A percentile compares a stretch with the other conserved stretches of the same genome.
These are phyloP conservation scores for Drosophila pegasa DNA, from an alignment of 2,888 invertebrate genomes.

Conservation along the genomic window DNA sequence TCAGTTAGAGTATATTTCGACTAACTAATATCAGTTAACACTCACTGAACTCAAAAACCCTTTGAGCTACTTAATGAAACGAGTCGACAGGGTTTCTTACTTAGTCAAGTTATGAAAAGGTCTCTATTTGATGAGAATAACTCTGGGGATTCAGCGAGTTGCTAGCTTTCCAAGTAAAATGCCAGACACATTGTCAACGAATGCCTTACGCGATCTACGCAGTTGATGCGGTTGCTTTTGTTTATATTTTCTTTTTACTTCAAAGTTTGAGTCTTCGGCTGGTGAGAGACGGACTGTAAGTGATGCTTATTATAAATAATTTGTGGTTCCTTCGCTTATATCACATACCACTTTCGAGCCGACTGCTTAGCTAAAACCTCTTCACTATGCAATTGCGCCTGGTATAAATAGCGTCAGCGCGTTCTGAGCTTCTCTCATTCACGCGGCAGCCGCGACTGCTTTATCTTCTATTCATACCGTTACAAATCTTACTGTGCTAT, in stretches of 20 bases:
- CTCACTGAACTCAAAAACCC: slow-evolving; percentile 1
- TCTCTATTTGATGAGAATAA: background rate
- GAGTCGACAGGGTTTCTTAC: slow-evolving; percentile 48
- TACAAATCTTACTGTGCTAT: background rate
- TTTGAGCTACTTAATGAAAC: slow-evolving; percentile 11
- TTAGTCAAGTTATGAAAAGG: slow-evolving; percentile 42
- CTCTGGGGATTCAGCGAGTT: slow-evolving; percentile 15
- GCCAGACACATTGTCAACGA: background rate
- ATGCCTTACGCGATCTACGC: background rate
- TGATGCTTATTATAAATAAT: slow-evolving; percentile 19
- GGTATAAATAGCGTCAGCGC: slow-evolving; percentile 57
- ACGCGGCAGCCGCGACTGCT: slow-evolving; percentile 27
- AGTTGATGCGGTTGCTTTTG: background rate
- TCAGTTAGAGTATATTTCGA: background rate
- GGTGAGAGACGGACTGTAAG: background rate
- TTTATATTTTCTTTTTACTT: background rate
- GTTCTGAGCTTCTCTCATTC: slow-evolving; percentile 44
- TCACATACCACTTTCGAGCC: slow-evolving; percentile 8
- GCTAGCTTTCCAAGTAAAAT: background rate
- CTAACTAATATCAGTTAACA: background rate
- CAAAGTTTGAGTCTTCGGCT: background rate
- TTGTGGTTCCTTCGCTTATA: slow-evolving; percentile 31
- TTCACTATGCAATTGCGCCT: background rate
- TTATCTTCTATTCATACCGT: background rate
- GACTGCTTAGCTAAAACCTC: slow-evolving; percentile 11